Percentiles rank a stretch among this genome's conserved stretches.
Evolutionary conservation across 2,797 vertebrate species (phyloP).

Genomic region (Falco rusticolus): DNA sequence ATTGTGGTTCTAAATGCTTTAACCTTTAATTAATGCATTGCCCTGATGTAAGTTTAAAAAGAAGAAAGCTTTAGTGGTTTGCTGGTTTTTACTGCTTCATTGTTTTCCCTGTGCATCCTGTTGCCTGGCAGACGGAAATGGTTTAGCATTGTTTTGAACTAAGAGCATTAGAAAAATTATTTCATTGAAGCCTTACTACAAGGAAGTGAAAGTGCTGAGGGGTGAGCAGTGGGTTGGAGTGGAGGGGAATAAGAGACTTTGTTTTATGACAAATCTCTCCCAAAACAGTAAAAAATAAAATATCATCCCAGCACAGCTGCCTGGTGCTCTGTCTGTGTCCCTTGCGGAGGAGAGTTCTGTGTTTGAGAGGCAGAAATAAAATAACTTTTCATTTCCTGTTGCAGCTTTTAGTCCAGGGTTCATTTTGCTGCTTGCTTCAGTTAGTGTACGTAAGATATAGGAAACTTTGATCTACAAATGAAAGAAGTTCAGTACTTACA

Average conservation of each 20-base stretch:
- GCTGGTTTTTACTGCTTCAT: neutral
- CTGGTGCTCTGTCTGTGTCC: neutral
- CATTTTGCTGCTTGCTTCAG: neutral
- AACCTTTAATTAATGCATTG: rapidly evolving
- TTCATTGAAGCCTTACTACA: rapidly evolving
- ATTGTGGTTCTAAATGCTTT: neutral
- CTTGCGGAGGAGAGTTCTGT: neutral
- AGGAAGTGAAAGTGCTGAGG: neutral
- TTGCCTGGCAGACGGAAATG: neutral
- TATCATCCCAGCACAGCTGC: neutral
- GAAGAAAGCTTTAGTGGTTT: neutral
- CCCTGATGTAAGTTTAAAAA: neutral
- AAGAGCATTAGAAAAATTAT: neutral
- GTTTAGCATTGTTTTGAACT: neutral
- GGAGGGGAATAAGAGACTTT: neutral
- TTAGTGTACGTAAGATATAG: rapidly evolving
- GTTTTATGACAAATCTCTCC: neutral
- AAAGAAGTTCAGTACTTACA: too few species aligned
- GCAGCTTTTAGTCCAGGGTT: neutral
- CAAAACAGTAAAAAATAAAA: too few species aligned
- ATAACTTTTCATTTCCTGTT: rapidly evolving
- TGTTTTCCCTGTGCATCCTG: rapidly evolving
- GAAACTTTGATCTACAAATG: neutral
- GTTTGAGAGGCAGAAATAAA: neutral
- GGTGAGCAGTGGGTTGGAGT: too few species aligned